These are phyloP conservation scores for Netelia virgata DNA, from an alignment of 2,888 invertebrate species.

Conservation along the genomic window DNA sequence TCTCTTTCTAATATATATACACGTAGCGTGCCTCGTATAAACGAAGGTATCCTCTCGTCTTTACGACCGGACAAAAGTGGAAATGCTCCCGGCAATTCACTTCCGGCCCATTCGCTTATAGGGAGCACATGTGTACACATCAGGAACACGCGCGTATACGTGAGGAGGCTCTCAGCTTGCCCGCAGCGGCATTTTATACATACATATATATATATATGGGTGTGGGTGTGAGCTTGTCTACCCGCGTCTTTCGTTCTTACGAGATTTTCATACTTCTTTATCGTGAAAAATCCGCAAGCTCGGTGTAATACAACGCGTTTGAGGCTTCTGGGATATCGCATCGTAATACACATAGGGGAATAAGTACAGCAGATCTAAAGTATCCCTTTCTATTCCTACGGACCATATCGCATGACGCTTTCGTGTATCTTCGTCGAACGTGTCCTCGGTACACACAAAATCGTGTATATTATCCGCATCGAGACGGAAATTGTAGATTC, in stretches of 20 bases:
- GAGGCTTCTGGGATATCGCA: background rate
- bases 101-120: constrained; percentile 61
- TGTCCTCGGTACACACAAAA: background rate
- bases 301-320: background rate
- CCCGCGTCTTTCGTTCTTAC: background rate
- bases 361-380: background rate
- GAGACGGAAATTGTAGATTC: too few relatives aligned
- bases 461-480: too few relatives aligned
- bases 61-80: constrained; percentile 62
- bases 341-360: background rate
- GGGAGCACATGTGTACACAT: constrained; percentile 1
- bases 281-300: background rate
- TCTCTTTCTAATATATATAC: background rate
- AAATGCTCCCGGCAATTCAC: constrained; percentile 53
- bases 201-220: background rate
- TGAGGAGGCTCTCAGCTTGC: constrained; percentile 55
- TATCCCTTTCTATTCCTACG: background rate
- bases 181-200: constrained; percentile 38
- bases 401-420: background rate
- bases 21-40: constrained; percentile 48
- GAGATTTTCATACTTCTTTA: background rate
- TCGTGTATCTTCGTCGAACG: background rate
- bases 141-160: background rate
- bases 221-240: background rate
- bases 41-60: constrained; percentile 59